phyloP scores from a whole-genome alignment of 2,797 vertebrate species.

The Poecilia picta region DNA sequence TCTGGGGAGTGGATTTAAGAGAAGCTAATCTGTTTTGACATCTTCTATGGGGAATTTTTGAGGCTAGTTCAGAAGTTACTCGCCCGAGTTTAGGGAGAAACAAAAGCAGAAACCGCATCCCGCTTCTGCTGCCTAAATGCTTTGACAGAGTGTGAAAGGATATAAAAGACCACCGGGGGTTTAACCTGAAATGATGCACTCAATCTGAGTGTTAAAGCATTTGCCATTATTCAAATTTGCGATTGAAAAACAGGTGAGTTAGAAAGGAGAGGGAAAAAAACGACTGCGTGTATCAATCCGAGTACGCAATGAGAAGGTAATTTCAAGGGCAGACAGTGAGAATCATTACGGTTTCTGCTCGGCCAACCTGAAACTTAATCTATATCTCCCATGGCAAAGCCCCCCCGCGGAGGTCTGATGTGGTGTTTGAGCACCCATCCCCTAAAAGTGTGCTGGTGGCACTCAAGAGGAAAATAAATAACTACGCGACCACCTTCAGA shows the following conservation, averaged over 20 bases:
- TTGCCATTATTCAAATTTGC: slow-evolving; percentile 54
- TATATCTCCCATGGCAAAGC: slow-evolving; percentile 62
- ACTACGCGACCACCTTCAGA: slow-evolving; percentile 32
- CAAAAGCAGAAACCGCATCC: slow-evolving; percentile 13
- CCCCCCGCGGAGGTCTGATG: slow-evolving; percentile 44
- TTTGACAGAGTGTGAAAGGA: slow-evolving; percentile 17
- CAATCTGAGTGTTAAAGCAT: slow-evolving; percentile 34
- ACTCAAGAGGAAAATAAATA: slow-evolving; percentile 62
- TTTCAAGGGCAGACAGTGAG: slow-evolving; percentile 76
- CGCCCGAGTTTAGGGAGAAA: slow-evolving; percentile 27
- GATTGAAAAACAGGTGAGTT: slow-evolving; percentile 52
- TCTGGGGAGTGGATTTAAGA: slow-evolving; percentile 67
- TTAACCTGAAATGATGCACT: slow-evolving; percentile 30
- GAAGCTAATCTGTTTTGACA: slow-evolving; percentile 72
- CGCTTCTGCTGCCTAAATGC: slow-evolving; percentile 13
- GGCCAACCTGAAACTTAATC: slow-evolving; percentile 78
- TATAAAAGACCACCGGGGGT: slow-evolving; percentile 23
- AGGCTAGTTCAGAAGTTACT: slow-evolving; percentile 41
- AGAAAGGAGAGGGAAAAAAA: slow-evolving; percentile 33
- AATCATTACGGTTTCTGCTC: slow-evolving; percentile 77
- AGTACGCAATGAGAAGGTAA: slow-evolving; percentile 73
- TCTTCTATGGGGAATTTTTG: slow-evolving; percentile 50
- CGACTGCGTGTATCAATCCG: slow-evolving; percentile 66
- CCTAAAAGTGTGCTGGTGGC: slow-evolving; percentile 47
- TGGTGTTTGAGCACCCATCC: slow-evolving; percentile 34